A percentile compares a stretch with the other conserved stretches of the same genome.
phyloP scores from a whole-genome alignment of 1,140 invertebrate genomes.

The Aphaenogaster floridana region DNA sequence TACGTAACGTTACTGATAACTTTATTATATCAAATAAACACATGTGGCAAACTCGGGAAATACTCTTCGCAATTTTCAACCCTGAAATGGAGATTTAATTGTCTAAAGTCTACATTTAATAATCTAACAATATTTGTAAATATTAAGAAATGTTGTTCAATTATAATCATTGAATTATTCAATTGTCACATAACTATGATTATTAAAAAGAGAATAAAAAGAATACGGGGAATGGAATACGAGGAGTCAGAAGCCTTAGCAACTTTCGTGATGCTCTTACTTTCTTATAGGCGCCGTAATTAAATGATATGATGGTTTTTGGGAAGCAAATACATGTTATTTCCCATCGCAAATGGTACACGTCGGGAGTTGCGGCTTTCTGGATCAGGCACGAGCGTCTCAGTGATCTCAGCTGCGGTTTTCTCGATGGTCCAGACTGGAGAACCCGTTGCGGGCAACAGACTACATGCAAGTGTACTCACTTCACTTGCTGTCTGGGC shows the following conservation, averaged over 20 bases:
- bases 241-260: neutral
- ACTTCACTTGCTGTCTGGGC: conserved; percentile 62
- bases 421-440: conserved; percentile 23
- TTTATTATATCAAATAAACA: conserved; percentile 10
- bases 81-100: neutral
- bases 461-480: conserved; percentile 49
- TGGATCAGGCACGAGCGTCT: neutral
- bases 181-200: neutral
- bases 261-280: neutral
- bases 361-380: conserved; percentile 3
- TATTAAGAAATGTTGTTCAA: conserved; percentile 1
- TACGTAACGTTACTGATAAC: conserved; percentile 2
- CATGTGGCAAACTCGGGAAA: neutral
- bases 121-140: neutral
- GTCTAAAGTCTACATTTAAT: neutral
- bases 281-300: neutral
- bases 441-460: conserved; percentile 42
- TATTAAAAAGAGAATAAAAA: neutral
- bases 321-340: neutral
- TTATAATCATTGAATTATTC: neutral
- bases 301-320: neutral
- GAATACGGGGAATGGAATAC: neutral
- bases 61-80: neutral
- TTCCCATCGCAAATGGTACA: neutral
- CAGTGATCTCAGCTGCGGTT: conserved; percentile 18